These are phyloP conservation scores for Neuroterus valhalla DNA, from an alignment of 1,140 invertebrate species.

Conservation along the genomic window DNA sequence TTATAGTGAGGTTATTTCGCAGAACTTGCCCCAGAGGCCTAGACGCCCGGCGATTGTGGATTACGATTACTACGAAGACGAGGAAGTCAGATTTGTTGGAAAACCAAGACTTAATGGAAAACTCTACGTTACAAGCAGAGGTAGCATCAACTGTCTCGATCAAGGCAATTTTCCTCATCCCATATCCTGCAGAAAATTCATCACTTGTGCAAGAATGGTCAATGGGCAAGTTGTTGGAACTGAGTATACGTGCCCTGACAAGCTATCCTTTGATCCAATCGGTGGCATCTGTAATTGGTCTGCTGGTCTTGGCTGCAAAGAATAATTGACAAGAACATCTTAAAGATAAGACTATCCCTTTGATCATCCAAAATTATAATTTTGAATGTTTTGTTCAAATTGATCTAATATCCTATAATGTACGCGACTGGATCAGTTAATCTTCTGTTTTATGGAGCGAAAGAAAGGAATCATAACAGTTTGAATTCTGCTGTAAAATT, in stretches of 20 bases:
- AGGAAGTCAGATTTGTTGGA: conserved; percentile 75
- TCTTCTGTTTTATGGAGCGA: not conserved
- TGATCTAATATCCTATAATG: not conserved
- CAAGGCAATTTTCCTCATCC: conserved; percentile 93
- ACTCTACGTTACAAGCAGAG: conserved; percentile 76
- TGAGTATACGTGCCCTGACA: conserved; percentile 90
- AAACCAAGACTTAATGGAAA: conserved; percentile 77
- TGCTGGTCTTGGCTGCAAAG: conserved; percentile 83
- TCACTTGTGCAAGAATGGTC: conserved; percentile 89
- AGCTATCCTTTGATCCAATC: conserved; percentile 89
- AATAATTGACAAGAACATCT: conserved; percentile 57
- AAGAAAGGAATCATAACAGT: no score
- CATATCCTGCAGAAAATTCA: conserved; percentile 90
- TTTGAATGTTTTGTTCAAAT: not conserved
- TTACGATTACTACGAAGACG: conserved; percentile 83
- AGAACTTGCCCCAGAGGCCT: conserved; percentile 54
- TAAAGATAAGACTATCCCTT: not conserved
- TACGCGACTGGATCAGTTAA: not conserved
- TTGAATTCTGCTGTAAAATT: no score
- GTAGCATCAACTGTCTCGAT: conserved; percentile 85
- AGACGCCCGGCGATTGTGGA: conserved; percentile 71
- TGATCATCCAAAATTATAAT: conserved; percentile 32
- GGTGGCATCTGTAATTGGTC: conserved; percentile 94
- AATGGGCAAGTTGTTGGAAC: conserved; percentile 85
- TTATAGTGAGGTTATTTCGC: conserved; percentile 39